Base-by-base conservation (phyloP, 2,888 invertebrate species). In the Athalia circularis region DNA sequence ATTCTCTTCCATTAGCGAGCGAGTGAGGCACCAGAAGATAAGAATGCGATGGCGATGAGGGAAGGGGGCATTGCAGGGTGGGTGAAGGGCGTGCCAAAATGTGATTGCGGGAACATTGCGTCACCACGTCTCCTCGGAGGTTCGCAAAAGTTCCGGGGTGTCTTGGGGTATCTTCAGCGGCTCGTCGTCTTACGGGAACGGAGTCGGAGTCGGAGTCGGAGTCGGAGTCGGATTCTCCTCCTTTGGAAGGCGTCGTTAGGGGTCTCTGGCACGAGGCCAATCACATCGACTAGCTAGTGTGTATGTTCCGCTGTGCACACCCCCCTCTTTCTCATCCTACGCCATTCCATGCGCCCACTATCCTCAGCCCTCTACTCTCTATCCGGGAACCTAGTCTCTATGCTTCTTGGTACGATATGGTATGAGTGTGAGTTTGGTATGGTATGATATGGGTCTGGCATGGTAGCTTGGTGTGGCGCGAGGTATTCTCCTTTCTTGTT, bases 191-290 rank as follows among this genome's bases (percentile, higher is more conserved):
- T 45, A 72, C 72, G 59, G 47, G 45, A 47, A 72, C 72, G 47
- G 72, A 57, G 72, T 48, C 48, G 47, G 65, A 65, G 65, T 65
- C n/a, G 64, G 64, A 15, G 64, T 8, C 13, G 29, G 43, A 45
- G 64, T 65, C 85, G 84, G 83, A 86, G 86, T 86, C 85, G 87
- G 84, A 88, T 87, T 88, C 87, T 85, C 85, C 86, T 88, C 88
- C 87, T 88, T 88, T 86, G 86, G 86, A 86, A 87, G 86, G 88
- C 88, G 86, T 89, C 89, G 89, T 89, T 90, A 89, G 88, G 85
- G 85, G 83, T 84, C 84, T 81, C 86, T 89, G 89, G 89, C 89
- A 87, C 84, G 81, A 84, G 84, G 88, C 89, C 89, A 89, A 89
- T 89, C 88, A 88, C 88, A 88, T 89, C 88, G 89, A 87, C 89